These are phyloP conservation scores for Protophormia terraenovae DNA, from an alignment of 2,888 invertebrate species.

Conservation along the genomic window DNA sequence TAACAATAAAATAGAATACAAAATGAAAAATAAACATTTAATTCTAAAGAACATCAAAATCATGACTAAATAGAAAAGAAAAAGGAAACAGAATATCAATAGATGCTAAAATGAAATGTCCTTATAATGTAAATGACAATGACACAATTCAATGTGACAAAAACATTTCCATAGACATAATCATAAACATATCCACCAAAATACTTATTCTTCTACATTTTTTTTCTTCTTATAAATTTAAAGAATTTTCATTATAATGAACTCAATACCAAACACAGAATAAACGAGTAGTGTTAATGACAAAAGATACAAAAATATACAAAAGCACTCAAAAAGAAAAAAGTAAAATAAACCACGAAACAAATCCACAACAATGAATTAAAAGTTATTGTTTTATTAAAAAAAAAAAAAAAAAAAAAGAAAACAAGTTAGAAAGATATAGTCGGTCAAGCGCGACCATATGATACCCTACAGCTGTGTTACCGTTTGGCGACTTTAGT, in stretches of 20 bases:
- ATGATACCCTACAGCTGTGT: too few relatives aligned
- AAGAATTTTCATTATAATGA: conserved; percentile 3
- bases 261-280: background rate
- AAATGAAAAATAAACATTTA: background rate
- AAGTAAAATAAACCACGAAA: background rate
- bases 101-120: background rate
- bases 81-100: background rate
- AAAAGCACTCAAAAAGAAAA: background rate
- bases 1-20: background rate
- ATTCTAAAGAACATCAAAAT: background rate
- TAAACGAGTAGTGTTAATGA: conserved; percentile 3
- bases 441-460: too few relatives aligned
- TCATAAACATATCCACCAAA: background rate
- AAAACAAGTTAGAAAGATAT: too few relatives aligned
- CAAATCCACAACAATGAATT: conserved; percentile 12
- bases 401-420: background rate
- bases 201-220: background rate
- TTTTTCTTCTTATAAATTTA: background rate
- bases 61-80: background rate
- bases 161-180: background rate
- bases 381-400: background rate
- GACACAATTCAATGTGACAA: background rate
- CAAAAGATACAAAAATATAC: background rate
- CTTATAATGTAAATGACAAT: conserved; percentile 1
- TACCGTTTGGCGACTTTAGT: too few relatives aligned